These are phyloP conservation scores for Entelurus aequoreus DNA, from an alignment of 2,113 vertebrate genomes.

Conservation along the genomic window DNA sequence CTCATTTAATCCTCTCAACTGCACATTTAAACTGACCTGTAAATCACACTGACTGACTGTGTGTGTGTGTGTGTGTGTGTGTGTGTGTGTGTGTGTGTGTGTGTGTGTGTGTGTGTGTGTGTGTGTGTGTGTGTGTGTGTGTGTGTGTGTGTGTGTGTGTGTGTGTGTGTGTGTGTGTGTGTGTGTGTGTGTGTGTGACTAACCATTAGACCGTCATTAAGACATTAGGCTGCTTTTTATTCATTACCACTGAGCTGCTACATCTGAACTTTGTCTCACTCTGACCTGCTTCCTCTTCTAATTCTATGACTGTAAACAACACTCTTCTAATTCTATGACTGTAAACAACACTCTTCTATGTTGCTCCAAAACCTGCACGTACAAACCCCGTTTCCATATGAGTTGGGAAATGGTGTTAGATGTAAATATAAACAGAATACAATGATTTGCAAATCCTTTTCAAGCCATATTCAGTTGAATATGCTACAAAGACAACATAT, in stretches of 20 bases:
- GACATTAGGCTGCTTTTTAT: conserved; percentile 53
- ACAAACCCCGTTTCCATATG: too few species aligned
- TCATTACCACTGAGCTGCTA: conserved; percentile 30
- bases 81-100: too few species aligned
- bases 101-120: conserved; percentile 4
- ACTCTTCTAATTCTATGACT: too few species aligned
- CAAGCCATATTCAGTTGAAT: too few species aligned
- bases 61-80: too few species aligned
- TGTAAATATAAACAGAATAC: too few species aligned
- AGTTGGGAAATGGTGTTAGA: too few species aligned
- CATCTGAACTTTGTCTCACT: conserved; percentile 33
- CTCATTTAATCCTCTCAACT: conserved; percentile 58
- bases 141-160: not conserved
- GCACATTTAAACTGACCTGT: conserved; percentile 51
- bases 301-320: not conserved
- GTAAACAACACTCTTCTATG: too few species aligned
- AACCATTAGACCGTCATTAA: conserved; percentile 51
- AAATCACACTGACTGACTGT: conserved; percentile 36
- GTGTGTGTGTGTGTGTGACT: conserved; percentile 7
- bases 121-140: conserved; percentile 13
- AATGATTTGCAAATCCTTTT: too few species aligned
- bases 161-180: conserved; percentile 18
- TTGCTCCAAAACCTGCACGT: too few species aligned
- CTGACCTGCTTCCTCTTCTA: conserved; percentile 24
- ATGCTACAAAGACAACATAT: too few species aligned